These are phyloP conservation scores for Mimas tiliae DNA, from an alignment of 2,888 invertebrate species.

Conservation along the genomic window DNA sequence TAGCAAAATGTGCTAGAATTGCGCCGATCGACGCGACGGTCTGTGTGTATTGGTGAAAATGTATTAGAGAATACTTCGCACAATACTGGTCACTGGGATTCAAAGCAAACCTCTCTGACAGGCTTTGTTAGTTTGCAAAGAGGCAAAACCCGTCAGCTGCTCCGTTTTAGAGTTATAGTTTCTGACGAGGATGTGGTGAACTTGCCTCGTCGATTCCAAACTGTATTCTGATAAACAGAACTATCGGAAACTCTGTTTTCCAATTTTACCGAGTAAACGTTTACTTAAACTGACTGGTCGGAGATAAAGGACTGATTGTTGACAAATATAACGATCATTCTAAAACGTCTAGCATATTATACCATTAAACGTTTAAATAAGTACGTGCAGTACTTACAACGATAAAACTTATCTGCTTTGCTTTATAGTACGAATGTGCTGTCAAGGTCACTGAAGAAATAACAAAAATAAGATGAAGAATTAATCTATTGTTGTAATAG, in stretches of 20 bases:
- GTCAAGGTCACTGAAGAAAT: no score
- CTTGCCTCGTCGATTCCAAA: slow-evolving; percentile 30
- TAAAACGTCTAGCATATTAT: no score
- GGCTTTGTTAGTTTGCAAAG: slow-evolving; percentile 50
- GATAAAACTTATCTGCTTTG: no score
- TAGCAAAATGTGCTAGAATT: no score
- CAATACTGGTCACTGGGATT: slow-evolving; percentile 15
- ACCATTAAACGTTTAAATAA: no score
- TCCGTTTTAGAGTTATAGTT: slow-evolving; percentile 49
- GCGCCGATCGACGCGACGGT: no score
- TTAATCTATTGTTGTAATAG: no score
- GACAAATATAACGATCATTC: no score
- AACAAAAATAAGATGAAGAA: no score
- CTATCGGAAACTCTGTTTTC: slow-evolving; percentile 20
- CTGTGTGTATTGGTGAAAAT: slow-evolving; percentile 1
- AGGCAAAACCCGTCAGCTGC: slow-evolving; percentile 55
- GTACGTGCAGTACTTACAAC: no score
- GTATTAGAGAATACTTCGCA: not conserved
- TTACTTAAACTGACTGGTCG: not conserved
- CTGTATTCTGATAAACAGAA: slow-evolving; percentile 19
- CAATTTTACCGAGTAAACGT: slow-evolving; percentile 19
- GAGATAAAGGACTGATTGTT: not conserved
- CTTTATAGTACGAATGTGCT: no score
- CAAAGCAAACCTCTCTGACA: slow-evolving; percentile 40
- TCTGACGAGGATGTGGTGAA: slow-evolving; percentile 39